Conservation (phyloP, 2,888 invertebrate species). For the Plebejus argus region DNA sequence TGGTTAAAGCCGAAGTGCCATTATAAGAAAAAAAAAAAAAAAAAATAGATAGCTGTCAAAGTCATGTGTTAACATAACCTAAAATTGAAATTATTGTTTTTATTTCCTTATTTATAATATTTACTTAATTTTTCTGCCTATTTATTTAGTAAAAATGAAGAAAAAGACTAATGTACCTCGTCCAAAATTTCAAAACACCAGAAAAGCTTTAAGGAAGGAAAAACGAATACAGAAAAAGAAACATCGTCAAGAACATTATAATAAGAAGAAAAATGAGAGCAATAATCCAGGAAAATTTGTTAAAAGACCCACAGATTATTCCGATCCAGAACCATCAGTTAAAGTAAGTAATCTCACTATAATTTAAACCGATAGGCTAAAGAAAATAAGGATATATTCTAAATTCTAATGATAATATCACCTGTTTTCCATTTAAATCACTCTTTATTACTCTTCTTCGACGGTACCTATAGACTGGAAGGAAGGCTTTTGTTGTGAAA, state of each 20-base stretch:
- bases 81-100: not conserved
- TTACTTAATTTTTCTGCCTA: not conserved
- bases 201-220: constrained; percentile 88
- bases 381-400: not conserved
- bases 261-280: constrained; percentile 58
- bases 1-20: too few relatives aligned
- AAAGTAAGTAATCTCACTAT: not conserved
- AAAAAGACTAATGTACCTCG: constrained; percentile 47
- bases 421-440: too few relatives aligned
- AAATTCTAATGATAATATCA: too few relatives aligned
- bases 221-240: constrained; percentile 86
- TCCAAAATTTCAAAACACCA: constrained; percentile 63
- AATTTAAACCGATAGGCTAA: not conserved
- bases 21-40: too few relatives aligned
- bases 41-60: not conserved
- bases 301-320: constrained; percentile 56
- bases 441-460: too few relatives aligned
- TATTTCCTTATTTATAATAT: not conserved
- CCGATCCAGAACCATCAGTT: constrained; percentile 51
- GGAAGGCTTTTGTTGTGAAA: too few relatives aligned
- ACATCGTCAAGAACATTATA: constrained; percentile 65
- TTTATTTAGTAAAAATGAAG: constrained; percentile 51
- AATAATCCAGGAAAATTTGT: constrained; percentile 63
- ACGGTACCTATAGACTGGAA: too few relatives aligned
- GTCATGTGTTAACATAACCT: constrained; percentile 19